Conservation (phyloP, 2,797 vertebrate species). For the Melanotaenia boesemani region DNA sequence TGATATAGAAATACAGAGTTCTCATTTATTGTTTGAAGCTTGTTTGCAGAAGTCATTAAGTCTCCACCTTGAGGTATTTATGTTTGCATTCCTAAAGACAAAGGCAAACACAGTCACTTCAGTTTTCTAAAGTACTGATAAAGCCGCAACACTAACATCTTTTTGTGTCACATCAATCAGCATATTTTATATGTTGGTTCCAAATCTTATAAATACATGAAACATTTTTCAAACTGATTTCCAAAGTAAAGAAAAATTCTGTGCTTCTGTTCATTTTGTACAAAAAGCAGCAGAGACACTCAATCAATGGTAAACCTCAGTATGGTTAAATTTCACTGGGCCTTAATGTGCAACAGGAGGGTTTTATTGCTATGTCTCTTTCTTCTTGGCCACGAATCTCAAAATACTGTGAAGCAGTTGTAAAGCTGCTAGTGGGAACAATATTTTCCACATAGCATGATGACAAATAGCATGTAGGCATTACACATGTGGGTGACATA, state of each 20-base stretch:
- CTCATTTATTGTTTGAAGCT: constrained; percentile 10
- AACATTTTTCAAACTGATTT: constrained; percentile 23
- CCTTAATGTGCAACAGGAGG: constrained; percentile 65
- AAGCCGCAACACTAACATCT: neutral
- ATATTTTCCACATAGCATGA: constrained; percentile 68
- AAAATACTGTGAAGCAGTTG: constrained; percentile 68
- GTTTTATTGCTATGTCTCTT: constrained; percentile 69
- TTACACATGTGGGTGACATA: constrained; percentile 58
- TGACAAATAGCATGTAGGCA: constrained; percentile 68
- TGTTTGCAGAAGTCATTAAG: constrained; percentile 8
- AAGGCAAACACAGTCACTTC: neutral
- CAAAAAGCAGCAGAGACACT: constrained; percentile 35
- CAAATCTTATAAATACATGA: constrained; percentile 8
- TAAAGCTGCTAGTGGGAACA: constrained; percentile 74
- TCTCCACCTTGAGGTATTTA: constrained; percentile 1
- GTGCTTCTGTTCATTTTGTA: constrained; percentile 34
- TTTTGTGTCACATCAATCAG: neutral
- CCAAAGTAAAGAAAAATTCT: constrained; percentile 33
- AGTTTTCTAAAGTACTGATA: constrained; percentile 5
- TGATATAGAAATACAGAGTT: neutral
- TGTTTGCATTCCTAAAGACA: neutral
- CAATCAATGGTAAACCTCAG: constrained; percentile 62
- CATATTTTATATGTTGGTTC: neutral
- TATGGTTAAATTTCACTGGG: constrained; percentile 60
- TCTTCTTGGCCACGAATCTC: constrained; percentile 57